These are phyloP conservation scores for Poicephalus gulielmi DNA, from an alignment of 2,113 vertebrate genomes.

Conservation along the genomic window DNA sequence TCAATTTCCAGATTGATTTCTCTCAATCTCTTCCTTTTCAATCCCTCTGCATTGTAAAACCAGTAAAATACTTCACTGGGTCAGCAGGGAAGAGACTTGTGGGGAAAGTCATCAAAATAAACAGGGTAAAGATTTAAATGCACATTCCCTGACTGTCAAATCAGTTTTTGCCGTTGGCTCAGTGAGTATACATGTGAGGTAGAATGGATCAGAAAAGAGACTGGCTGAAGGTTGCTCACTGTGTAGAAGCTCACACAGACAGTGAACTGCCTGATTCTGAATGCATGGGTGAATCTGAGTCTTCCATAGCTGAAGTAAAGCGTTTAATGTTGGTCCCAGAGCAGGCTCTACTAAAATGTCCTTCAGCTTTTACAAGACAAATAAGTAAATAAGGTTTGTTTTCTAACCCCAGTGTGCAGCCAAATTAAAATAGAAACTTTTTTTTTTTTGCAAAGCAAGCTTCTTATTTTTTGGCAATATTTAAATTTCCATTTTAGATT, in stretches of 20 bases:
- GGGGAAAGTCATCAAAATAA: background rate
- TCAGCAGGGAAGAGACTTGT: background rate
- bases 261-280: background rate
- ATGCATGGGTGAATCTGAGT: background rate
- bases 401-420: background rate
- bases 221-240: background rate
- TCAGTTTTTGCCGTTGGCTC: background rate
- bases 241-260: background rate
- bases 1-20: background rate
- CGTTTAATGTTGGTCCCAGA: background rate
- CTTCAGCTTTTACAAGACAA: background rate
- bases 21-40: background rate
- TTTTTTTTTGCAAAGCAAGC: background rate
- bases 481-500: background rate
- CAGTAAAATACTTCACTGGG: background rate
- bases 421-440: background rate
- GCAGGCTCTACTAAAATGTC: background rate
- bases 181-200: background rate
- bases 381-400: background rate
- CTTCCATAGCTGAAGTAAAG: background rate
- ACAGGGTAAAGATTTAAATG: background rate
- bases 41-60: background rate
- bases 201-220: background rate
- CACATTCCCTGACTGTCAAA: background rate
- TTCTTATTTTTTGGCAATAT: background rate